Percentiles rank a stretch among this genome's conserved stretches.
Conservation (phyloP, 35 echinoderm and acorn worm species). For the Ophiothrix spiculata region DNA sequence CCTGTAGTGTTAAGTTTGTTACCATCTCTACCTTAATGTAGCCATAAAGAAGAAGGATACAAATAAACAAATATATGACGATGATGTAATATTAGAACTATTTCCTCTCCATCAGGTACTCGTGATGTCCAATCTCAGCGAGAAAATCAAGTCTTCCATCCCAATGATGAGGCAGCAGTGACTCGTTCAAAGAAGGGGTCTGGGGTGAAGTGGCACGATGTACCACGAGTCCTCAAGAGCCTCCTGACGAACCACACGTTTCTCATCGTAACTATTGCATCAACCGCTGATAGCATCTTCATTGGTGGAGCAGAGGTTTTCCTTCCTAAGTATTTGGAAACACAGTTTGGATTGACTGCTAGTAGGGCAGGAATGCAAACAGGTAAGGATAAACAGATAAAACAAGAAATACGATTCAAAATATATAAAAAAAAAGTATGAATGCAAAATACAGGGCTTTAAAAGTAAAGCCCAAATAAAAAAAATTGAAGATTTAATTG, state of each 20-base stretch:
- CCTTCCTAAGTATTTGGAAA: slow-evolving; percentile 41
- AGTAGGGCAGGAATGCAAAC: slow-evolving; percentile 20
- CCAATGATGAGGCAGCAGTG: neutral
- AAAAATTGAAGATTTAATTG: no score
- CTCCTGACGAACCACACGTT: slow-evolving; percentile 23
- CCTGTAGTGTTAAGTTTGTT: no score
- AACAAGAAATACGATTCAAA: no score
- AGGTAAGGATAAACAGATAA: no score
- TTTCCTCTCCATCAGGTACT: neutral
- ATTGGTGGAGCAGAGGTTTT: slow-evolving; percentile 27
- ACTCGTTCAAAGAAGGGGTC: neutral
- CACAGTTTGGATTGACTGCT: slow-evolving; percentile 41
- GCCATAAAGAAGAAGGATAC: no score
- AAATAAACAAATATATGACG: no score
- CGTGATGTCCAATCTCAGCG: neutral
- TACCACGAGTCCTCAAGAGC: slow-evolving; percentile 16
- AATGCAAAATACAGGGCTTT: no score
- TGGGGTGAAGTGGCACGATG: slow-evolving; percentile 19
- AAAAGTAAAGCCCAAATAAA: no score
- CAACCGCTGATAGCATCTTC: slow-evolving; percentile 19
- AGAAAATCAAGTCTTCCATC: neutral
- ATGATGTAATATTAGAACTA: neutral
- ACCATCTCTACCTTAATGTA: no score
- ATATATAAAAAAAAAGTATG: no score
- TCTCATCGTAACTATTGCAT: slow-evolving; percentile 21